Evolutionary conservation across 2,888 invertebrate species (phyloP).

Genomic region (Drosophila pseudotakahashii): DNA sequence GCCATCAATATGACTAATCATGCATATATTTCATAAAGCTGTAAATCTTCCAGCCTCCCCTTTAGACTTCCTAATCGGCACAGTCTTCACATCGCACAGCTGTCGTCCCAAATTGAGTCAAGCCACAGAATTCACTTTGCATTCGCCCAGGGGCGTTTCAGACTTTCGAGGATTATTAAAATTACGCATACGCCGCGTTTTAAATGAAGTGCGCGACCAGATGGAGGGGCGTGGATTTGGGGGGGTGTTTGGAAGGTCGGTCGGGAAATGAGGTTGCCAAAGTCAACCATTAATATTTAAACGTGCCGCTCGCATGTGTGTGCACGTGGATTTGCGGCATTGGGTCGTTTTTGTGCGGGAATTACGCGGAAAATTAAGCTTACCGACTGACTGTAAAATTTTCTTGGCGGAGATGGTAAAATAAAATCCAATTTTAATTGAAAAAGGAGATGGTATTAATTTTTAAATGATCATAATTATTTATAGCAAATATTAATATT

Average conservation of each 20-base stretch:
- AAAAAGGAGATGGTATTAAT: not conserved
- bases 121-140: conserved; percentile 76
- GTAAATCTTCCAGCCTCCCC: conserved; percentile 28
- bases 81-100: conserved; percentile 56
- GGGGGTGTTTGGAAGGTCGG: not conserved
- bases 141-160: conserved; percentile 64
- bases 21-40: conserved; percentile 71
- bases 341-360: not conserved
- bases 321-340: conserved; percentile 18
- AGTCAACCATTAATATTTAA: conserved; percentile 49
- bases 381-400: conserved; percentile 30
- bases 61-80: too few species aligned
- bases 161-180: conserved; percentile 75
- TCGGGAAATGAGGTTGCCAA: conserved; percentile 36
- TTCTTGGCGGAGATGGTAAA: conserved; percentile 13
- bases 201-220: conserved; percentile 61
- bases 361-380: conserved; percentile 24
- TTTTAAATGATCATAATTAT: not conserved
- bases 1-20: conserved; percentile 76
- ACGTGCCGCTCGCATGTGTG: conserved; percentile 27
- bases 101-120: conserved; percentile 75
- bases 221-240: not conserved
- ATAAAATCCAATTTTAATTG: conserved; percentile 21
- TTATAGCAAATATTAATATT: too few species aligned
- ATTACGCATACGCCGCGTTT: conserved; percentile 80